These are phyloP conservation scores for Stratiolaelaps scimitus DNA, from an alignment of 1,140 invertebrate species.

Conservation along the genomic window DNA sequence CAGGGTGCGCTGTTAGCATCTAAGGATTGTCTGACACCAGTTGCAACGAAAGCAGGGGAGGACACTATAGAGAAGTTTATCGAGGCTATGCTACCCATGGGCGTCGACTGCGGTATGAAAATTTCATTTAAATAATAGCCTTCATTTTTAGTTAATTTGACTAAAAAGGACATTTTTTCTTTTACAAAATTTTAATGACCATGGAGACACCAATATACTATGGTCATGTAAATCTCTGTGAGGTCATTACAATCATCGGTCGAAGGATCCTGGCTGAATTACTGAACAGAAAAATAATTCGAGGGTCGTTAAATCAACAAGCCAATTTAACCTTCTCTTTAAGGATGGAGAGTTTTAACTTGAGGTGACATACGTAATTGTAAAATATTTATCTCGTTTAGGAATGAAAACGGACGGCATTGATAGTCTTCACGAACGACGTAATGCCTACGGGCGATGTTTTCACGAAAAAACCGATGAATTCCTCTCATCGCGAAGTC, in stretches of 20 bases:
- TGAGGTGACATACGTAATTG: too few relatives aligned
- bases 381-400: not conserved
- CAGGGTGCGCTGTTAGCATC: not conserved
- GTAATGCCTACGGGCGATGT: not conserved
- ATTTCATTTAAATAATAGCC: not conserved
- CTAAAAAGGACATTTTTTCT: not conserved
- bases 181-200: not conserved
- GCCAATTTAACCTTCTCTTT: not conserved
- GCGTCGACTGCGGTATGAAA: conserved; percentile 2
- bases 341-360: too few relatives aligned
- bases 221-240: too few relatives aligned
- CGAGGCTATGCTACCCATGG: not conserved
- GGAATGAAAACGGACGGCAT: not conserved
- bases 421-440: not conserved
- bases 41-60: not conserved
- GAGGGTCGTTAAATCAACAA: not conserved
- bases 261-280: too few relatives aligned
- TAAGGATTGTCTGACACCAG: not conserved
- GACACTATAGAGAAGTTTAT: conserved; percentile 7
- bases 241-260: too few relatives aligned
- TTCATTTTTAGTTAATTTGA: not conserved
- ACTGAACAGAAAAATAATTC: conserved; percentile 2
- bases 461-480: not conserved
- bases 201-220: not conserved
- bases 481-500: not conserved